Conservation (phyloP, 2,797 vertebrate species). For the Denticeps clupeoides region DNA sequence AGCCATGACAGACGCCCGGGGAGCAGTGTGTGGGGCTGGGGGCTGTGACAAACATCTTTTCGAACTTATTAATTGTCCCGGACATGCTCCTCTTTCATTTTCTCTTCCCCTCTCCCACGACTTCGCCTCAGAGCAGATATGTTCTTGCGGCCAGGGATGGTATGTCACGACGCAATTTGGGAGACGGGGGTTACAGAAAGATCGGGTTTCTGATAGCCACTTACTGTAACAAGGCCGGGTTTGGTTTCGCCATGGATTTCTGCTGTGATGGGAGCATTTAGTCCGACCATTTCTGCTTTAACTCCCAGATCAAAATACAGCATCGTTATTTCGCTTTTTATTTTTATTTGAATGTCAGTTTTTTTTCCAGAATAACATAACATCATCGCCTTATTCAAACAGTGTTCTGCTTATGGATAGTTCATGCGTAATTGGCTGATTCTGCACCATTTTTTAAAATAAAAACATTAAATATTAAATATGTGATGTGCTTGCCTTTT, state of each 20-base stretch:
- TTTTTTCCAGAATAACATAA: conserved; percentile 27
- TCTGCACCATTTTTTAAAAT: conserved; percentile 11
- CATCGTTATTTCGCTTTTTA: conserved; percentile 9
- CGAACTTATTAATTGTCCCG: too few relatives aligned
- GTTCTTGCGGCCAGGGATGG: conserved; percentile 26
- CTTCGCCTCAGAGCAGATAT: conserved; percentile 15
- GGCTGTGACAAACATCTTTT: too few relatives aligned
- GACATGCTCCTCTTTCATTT: background rate
- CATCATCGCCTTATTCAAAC: conserved; percentile 24
- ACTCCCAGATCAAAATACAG: conserved; percentile 1
- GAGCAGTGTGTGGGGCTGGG: too few relatives aligned
- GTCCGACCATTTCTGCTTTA: conserved; percentile 12
- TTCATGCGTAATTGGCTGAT: conserved; percentile 29
- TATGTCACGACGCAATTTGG: conserved; percentile 14
- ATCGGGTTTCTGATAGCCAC: conserved; percentile 26
- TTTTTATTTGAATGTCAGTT: conserved; percentile 10
- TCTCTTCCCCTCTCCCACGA: conserved; percentile 12
- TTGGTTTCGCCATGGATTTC: conserved; percentile 25
- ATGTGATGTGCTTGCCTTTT: conserved; percentile 25
- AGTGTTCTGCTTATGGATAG: conserved; percentile 19
- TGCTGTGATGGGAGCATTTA: conserved; percentile 30
- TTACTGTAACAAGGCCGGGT: conserved; percentile 34
- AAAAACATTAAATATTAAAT: conserved; percentile 27
- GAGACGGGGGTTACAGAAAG: conserved; percentile 28
- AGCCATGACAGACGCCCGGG: too few relatives aligned